These are phyloP conservation scores for Chrysolina oricalcia DNA, from an alignment of 2,888 invertebrate species.

Conservation along the genomic window DNA sequence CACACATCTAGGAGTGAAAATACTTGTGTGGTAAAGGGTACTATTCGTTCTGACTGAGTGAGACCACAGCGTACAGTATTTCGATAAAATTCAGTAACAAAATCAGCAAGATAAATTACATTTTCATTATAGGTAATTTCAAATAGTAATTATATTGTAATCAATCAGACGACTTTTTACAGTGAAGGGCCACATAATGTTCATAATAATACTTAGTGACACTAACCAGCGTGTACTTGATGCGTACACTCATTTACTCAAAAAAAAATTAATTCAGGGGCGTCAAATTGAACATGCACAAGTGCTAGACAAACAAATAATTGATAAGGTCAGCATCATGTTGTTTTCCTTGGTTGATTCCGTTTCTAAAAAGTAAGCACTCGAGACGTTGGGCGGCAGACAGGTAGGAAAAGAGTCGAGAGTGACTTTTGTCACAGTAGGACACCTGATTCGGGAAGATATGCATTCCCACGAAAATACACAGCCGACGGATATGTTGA, in stretches of 20 bases:
- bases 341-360: slow-evolving; percentile 33
- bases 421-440: slow-evolving; percentile 53
- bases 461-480: slow-evolving; percentile 56
- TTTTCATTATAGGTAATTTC: too few species aligned
- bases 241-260: slow-evolving; percentile 10
- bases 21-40: too few species aligned
- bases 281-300: slow-evolving; percentile 29
- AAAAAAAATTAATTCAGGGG: slow-evolving; percentile 34
- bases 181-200: too few species aligned
- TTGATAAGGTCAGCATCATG: slow-evolving; percentile 32
- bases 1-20: too few species aligned
- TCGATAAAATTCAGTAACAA: too few species aligned
- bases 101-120: too few species aligned
- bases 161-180: too few species aligned
- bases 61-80: too few species aligned
- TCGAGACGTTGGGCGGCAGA: slow-evolving; percentile 30
- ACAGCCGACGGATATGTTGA: slow-evolving; percentile 37
- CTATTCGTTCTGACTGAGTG: too few species aligned
- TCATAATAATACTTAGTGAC: too few species aligned
- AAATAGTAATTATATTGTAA: too few species aligned
- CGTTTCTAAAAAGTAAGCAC: slow-evolving; percentile 41
- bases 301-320: slow-evolving; percentile 36
- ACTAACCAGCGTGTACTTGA: too few species aligned
- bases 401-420: slow-evolving; percentile 41
- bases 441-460: slow-evolving; percentile 49